Evolutionary conservation across 2,888 invertebrate species (phyloP).

Genomic region (Mesodorylaimus sp.): DNA sequence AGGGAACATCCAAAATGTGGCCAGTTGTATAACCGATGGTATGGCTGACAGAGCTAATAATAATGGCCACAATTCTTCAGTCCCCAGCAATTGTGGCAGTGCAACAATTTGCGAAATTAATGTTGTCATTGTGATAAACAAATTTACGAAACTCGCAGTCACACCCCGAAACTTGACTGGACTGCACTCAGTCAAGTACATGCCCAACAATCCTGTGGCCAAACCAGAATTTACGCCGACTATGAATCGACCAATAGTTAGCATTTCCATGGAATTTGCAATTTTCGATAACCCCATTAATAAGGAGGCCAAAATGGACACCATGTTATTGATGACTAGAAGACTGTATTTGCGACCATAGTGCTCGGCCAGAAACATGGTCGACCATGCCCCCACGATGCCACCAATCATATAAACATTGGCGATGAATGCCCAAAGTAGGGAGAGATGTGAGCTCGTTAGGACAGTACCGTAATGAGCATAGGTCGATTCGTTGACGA

Average conservation of each 20-base stretch:
- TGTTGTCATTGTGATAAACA: constrained; percentile 9
- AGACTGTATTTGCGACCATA: constrained; percentile 5
- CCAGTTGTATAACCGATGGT: constrained; percentile 5
- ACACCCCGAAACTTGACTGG: constrained; percentile 1
- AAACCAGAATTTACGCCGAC: constrained; percentile 1
- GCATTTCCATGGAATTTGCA: constrained; percentile 1
- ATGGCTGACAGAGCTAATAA: neutral
- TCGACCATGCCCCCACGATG: neutral
- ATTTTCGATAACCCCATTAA: neutral
- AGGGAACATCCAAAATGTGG: constrained; percentile 6
- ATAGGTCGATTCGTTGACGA: neutral
- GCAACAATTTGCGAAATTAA: neutral
- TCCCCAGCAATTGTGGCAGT: neutral
- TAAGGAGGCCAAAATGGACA: neutral
- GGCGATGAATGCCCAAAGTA: neutral
- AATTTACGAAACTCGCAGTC: neutral
- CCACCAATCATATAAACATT: constrained; percentile 1
- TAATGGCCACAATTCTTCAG: neutral
- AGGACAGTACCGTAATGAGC: neutral
- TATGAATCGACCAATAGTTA: constrained; percentile 4
- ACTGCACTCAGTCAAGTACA: constrained; percentile 10
- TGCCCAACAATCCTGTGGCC: constrained; percentile 2
- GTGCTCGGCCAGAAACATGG: neutral
- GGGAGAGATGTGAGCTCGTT: neutral
- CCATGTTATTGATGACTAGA: neutral